Evolutionary conservation across 2,888 invertebrate genomes (phyloP), one percentile per base, ranked within the genome.

Genomic region (Dermolepida albohirtum): DNA sequence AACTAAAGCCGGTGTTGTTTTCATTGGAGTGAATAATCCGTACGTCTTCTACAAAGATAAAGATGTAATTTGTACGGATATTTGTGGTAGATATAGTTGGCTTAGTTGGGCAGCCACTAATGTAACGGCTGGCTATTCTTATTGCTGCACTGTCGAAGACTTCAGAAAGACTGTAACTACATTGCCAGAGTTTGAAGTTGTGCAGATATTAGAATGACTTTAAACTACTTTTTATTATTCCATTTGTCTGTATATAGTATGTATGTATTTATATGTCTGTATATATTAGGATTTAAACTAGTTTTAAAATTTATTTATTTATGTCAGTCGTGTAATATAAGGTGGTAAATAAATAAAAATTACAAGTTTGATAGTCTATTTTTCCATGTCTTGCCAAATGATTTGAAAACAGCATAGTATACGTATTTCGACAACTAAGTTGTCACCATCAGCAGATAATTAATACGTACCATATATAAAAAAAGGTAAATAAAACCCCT

Each of bases 1-100:
- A 0, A 81, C 78, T 0, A 82, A 84, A 6, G 77, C 84, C 2
- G 89, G 88, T 0, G 85, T 88, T 0, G 89, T 86, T 1, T 86
- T 89, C 73, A 76, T 90, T 2, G 86, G 88, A 51, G 85, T 89
- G 66, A 90, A 90, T 81, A 89, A 90, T 76, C 90, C 90, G 0
- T 79, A 82, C 67, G 70, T 78, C 12, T 72, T 73, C 39, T 64
- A 76, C 59, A 52, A 68, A 11, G 66, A 68, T 4, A 59, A 70
- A 41, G 73, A 74, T 55, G 52, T 75, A 40, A 71, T 80, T 70
- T 80, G 79, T 66, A 66, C 75, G 17, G 84, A 87, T 64, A 81
- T 89, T 72, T 89, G 89, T 77, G 72, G 78, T 8, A 84, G 86
- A 49, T 85, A 89, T 74, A 83, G 80, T 74, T 90, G 90, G 90